A percentile compares a stretch with the other conserved stretches of the same genome.
Evolutionary conservation across 2,113 vertebrate genomes (phyloP).

Genomic region (Sebastes fasciatus): DNA sequence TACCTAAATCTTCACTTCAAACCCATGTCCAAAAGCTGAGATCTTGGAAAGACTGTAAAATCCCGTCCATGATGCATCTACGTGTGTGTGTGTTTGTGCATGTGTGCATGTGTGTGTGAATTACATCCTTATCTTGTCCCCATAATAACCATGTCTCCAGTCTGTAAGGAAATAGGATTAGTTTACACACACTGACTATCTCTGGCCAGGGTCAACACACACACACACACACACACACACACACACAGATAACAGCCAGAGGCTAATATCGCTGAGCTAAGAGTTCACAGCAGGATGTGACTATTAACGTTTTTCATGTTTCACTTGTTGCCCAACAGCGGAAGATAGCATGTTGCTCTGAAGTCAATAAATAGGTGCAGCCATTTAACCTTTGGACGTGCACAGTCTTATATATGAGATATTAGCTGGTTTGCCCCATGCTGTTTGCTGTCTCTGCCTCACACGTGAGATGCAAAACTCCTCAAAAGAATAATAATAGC

Average conservation of each 20-base stretch:
- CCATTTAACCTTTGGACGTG: slow-evolving; percentile 51
- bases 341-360: slow-evolving; percentile 25
- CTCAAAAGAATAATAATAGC: slow-evolving; percentile 50
- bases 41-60: not conserved
- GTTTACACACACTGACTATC: slow-evolving; percentile 41
- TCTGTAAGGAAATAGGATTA: slow-evolving; percentile 67
- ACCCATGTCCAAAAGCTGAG: not conserved
- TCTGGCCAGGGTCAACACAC: slow-evolving; percentile 49
- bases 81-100: not conserved
- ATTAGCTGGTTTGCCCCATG: slow-evolving; percentile 37
- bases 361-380: slow-evolving; percentile 35
- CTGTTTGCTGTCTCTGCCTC: not conserved
- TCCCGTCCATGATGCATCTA: not conserved
- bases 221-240: slow-evolving; percentile 15
- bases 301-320: slow-evolving; percentile 38
- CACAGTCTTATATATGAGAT: not conserved
- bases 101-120: not conserved
- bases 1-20: not conserved
- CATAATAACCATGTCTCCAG: slow-evolving; percentile 55
- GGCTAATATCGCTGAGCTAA: slow-evolving; percentile 26
- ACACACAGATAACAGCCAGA: slow-evolving; percentile 20
- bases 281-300: slow-evolving; percentile 33
- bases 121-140: slow-evolving; percentile 56
- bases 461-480: slow-evolving; percentile 34
- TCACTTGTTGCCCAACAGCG: slow-evolving; percentile 38